phyloP scores from a whole-genome alignment of 2,113 vertebrate genomes.

The Anthoscopus minutus region DNA sequence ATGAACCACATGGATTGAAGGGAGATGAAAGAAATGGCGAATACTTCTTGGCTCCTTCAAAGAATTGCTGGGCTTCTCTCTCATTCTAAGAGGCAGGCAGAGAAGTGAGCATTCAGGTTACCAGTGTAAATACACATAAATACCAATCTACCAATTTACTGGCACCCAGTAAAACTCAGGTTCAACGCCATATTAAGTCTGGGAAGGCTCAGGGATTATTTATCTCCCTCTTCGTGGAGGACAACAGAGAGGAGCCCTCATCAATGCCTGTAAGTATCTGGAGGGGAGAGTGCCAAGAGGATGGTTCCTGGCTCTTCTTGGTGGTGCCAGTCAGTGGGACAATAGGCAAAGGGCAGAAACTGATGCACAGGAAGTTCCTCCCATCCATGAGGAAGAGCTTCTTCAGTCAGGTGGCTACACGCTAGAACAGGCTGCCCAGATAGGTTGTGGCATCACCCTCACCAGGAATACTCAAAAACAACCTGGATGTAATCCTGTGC shows the following conservation, averaged over 20 bases:
- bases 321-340: background rate
- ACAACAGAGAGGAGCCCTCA: background rate
- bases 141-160: background rate
- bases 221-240: background rate
- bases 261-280: background rate
- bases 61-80: background rate
- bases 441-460: background rate
- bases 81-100: background rate
- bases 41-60: background rate
- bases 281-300: background rate
- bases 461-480: background rate
- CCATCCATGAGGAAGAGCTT: background rate
- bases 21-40: background rate
- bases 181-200: background rate
- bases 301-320: background rate
- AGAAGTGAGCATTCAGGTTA: background rate
- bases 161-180: background rate
- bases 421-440: background rate
- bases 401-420: background rate
- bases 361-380: background rate
- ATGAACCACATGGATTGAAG: background rate
- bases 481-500: background rate
- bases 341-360: background rate
- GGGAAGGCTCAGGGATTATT: background rate
- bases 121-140: background rate